Evolutionary conservation across 2,113 vertebrate species (phyloP), one percentile per base, ranked within the genome.

Genomic region (Hemicordylus capensis): DNA sequence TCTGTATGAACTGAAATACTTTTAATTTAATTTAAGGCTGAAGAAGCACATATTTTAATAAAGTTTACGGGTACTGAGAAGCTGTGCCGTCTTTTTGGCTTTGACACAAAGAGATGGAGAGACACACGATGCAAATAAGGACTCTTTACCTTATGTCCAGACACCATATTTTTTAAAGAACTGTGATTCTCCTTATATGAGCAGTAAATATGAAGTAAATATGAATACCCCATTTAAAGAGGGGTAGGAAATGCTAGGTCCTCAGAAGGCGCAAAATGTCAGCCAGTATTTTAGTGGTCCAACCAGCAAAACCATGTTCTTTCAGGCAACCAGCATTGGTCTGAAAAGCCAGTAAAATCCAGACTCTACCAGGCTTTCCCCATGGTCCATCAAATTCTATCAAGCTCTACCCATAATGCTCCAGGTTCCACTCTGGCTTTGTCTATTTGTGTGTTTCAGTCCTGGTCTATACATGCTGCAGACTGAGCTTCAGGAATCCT

Each of bases 21-120:
- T 94, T 91, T 84, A 92, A 95, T 91, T 94, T 91, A 88, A 94
- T 91, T 93, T 88, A 93, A 91, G 84, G 89, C 85, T 75, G 84
- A 92, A 91, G 77, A 95, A 95, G 95, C 94, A 95, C 94, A 94
- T 89, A 79, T 95, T 94, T 85, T 92, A 95, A 95, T 95, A 95
- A 95, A 95, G 90, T 93, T 95, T 95, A 95, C 88, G 92, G 94
- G 95, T 94, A 94, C 87, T 88, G 87, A 94, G 91, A 89, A 85
- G 77, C 88, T 90, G 59, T 86, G 90, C 86, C 93, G 48, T 89
- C 86, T 91, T 93, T 92, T 89, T 88, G 0, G 78, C 89, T 87
- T 80, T 85, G 83, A 81, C 48, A 51, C 31, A 85, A 48, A 85
- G 54, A 28, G 8, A n/a, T 0, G 63, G 81, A 67, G 34, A 89